Evolutionary conservation across 2,797 vertebrate species (phyloP), one percentile per base, ranked within the genome.

Genomic region (Mormyrus proboscirostris): DNA sequence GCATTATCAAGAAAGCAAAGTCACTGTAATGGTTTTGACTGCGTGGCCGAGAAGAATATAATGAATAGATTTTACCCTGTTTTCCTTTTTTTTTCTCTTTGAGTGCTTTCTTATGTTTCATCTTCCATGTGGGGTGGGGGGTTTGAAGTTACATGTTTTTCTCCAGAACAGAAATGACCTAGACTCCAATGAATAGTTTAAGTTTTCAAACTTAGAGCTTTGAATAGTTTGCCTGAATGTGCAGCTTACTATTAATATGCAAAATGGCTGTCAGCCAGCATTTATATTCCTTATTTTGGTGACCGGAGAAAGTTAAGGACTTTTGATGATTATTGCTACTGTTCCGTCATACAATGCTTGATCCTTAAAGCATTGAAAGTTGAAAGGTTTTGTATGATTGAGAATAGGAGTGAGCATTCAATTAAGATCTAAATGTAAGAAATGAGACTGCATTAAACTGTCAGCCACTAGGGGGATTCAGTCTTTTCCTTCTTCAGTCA

Each of bases 21-120:
- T 22, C 88, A 90, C 86, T 88, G 89, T 85, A 89, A 87, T 89
- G 62, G 16, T 22, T 73, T 53, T 49, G 82, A 90, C 51, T 22
- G 89, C 82, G 51, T 29, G 84, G 85, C 19, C 59, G 9, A 65
- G 19, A 65, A 83, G 69, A 22, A 33, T 44, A 19, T 82, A 89
- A 90, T 88, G 59, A 90, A 79, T 50, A 83, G 82, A 29, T 25
- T 50, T 84, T 55, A 38, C 25, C 22, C 79, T 9, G 2, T 50
- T 51, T 7, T 44, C 3, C 3, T 88, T 29, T 50, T 14, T 89
- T 44, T 41, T n/a, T 79, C 14, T 19, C 38, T 79, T 44, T 79
- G 73, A 79, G 73, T 79, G 73, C 73, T 19, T 79, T n/a, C 1
- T 29, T 41, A 50, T 6, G 62, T 69, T 89, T 44, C 22, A 89